A percentile compares a stretch with the other conserved stretches of the same genome.
phyloP scores from a whole-genome alignment of 2,888 invertebrate species.

The Tiliacea citrago region DNA sequence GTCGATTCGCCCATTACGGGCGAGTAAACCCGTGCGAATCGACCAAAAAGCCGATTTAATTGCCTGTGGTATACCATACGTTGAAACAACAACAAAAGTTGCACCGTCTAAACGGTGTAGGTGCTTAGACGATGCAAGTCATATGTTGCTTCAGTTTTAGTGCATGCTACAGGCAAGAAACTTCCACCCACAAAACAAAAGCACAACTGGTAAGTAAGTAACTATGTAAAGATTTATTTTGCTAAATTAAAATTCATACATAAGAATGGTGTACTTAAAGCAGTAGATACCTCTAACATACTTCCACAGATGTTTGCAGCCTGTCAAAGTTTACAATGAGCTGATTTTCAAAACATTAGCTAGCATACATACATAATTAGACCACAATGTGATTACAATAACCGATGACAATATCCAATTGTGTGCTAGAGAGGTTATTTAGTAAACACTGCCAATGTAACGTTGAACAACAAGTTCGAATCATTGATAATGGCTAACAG shows the following conservation, averaged over 20 bases:
- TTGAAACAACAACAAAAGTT: background rate
- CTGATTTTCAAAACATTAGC: slow-evolving; percentile 17
- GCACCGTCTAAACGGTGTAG: background rate
- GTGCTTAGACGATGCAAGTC: background rate
- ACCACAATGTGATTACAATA: slow-evolving; percentile 26
- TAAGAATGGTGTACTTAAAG: background rate
- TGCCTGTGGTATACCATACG: no score
- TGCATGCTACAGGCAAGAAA: background rate
- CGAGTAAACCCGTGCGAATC: no score
- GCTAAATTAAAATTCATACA: background rate
- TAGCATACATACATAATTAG: background rate
- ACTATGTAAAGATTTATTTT: background rate
- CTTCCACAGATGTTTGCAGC: background rate
- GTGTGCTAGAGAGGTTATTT: slow-evolving; percentile 31
- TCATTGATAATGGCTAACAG: slow-evolving; percentile 26
- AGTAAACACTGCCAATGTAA: slow-evolving; percentile 33
- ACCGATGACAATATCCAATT: slow-evolving; percentile 41
- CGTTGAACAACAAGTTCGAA: slow-evolving; percentile 6
- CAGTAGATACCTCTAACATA: background rate
- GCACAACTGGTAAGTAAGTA: background rate
- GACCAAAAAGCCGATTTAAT: no score
- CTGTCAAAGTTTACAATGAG: slow-evolving; percentile 5
- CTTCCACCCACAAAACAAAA: background rate
- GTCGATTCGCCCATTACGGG: no score
- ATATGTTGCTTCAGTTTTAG: background rate